phyloP scores from a whole-genome alignment of 2,888 invertebrate genomes.

The Dynastes grantii region DNA sequence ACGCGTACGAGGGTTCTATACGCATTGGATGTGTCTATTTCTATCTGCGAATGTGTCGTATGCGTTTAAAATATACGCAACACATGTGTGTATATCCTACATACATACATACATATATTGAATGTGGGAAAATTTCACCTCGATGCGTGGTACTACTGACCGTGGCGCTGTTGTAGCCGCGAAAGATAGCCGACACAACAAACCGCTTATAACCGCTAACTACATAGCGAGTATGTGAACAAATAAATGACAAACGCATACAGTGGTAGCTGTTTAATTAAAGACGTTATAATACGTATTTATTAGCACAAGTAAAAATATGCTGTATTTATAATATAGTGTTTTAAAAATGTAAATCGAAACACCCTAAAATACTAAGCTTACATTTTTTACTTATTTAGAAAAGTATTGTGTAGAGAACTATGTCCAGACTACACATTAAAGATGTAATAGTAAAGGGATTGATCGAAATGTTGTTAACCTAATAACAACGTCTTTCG shows the following conservation, averaged over 20 bases:
- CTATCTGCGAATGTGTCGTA: conserved; percentile 5
- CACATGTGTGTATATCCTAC: conserved; percentile 1
- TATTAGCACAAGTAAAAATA: no score
- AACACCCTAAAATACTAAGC: no score
- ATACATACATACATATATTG: neutral
- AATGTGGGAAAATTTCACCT: conserved; percentile 5
- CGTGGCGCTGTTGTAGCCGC: neutral
- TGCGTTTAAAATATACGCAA: neutral
- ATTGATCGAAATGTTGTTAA: no score
- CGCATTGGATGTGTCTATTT: conserved; percentile 34
- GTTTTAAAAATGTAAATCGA: no score
- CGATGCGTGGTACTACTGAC: conserved; percentile 20
- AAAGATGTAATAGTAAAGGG: no score
- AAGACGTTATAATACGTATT: no score
- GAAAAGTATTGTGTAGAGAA: no score
- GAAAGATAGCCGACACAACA: neutral
- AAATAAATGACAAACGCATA: conserved; percentile 1
- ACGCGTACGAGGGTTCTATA: conserved; percentile 24
- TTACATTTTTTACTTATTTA: no score
- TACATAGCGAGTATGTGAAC: neutral
- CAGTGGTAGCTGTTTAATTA: neutral
- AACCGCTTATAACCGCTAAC: neutral
- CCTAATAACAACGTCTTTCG: no score
- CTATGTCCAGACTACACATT: no score
- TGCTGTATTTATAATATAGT: no score